Percentiles rank a stretch among this genome's conserved stretches.
Evolutionary conservation across 1,140 invertebrate species (phyloP).

Genomic region (Drosophila bocki): DNA sequence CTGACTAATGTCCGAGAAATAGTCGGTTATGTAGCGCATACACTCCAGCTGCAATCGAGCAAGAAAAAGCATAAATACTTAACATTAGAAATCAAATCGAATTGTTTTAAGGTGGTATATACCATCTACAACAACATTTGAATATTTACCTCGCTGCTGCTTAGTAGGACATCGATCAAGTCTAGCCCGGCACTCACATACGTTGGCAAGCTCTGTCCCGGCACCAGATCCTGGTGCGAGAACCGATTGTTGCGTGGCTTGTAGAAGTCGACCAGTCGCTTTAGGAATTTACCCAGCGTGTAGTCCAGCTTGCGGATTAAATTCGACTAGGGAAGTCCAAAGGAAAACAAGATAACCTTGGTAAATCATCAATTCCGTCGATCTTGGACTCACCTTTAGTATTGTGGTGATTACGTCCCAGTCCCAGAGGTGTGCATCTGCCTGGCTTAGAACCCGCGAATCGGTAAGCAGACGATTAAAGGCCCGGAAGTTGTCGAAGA

Average conservation of each 20-base stretch:
- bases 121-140: too few species aligned
- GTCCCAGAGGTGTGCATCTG: conserved; percentile 92
- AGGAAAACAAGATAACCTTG: neutral
- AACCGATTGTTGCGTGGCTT: conserved; percentile 95
- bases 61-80: neutral
- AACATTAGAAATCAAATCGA: conserved; percentile 59
- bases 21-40: conserved; percentile 89
- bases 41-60: conserved; percentile 85
- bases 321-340: conserved; percentile 52
- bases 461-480: conserved; percentile 90
- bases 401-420: conserved; percentile 93
- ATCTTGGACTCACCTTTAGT: conserved; percentile 88
- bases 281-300: conserved; percentile 91
- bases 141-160: conserved; percentile 85
- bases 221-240: conserved; percentile 89
- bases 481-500: conserved; percentile 85
- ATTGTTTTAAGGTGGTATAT: too few species aligned
- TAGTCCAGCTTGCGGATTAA: conserved; percentile 89
- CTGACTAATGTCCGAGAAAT: conserved; percentile 92
- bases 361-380: neutral
- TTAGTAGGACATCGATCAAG: conserved; percentile 90
- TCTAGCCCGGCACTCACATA: conserved; percentile 91
- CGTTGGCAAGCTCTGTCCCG: conserved; percentile 86
- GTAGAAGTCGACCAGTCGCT: conserved; percentile 93
- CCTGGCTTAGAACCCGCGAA: conserved; percentile 90